Base-by-base conservation (phyloP, 2,888 invertebrate species). In the Drosophila anomalata region DNA sequence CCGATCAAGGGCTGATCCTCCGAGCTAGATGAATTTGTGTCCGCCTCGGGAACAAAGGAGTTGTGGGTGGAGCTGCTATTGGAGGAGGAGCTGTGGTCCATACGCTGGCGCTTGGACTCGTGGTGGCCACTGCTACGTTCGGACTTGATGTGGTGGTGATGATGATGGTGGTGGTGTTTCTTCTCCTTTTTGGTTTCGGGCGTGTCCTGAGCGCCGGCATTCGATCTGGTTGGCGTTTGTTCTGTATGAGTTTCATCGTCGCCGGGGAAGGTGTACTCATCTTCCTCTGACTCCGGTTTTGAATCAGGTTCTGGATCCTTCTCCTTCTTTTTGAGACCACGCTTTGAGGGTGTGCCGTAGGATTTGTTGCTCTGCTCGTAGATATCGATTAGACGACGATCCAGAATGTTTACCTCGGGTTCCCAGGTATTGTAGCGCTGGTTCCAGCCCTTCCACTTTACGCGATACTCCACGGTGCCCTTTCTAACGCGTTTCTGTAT, bases 391-490 rank as follows among this genome's bases (percentile, higher is more conserved):
- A 99, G 94, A 77, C 98, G 94, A 53, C 94, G 94, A 92, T 98
- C 98, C 76, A 99, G 93, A 80, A 99, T 98, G 91, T 99, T 99
- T 91, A 97, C 98, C 92, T 98, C 98, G 54, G 99, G 99, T 92
- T 99, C 99, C 99, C 99, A 99, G 42, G 99, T 98, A 92, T 97
- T 98, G 76, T 95, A 94, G 93, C 97, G 97, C 92, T 96, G 97
- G 91, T 97, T 97, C 98, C 98, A 98, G 79, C 98, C 98, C 94
- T 98, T 98, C 99, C 98, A 99, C 94, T 99, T 98, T 67, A 99
- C 98, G 90, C 96, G 96, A 92, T 97, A 99, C 92, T 99, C 98
- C 90, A 97, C 96, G 91, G 96, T 95, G 81, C 96, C 98, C 98
- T 98, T 96, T 94, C 97, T 95, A 93, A 96, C 95, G 92, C 98